Percentiles rank a stretch among this genome's conserved stretches.
Evolutionary conservation across 2,113 vertebrate genomes (phyloP).

Genomic region (Cromileptes altivelis): DNA sequence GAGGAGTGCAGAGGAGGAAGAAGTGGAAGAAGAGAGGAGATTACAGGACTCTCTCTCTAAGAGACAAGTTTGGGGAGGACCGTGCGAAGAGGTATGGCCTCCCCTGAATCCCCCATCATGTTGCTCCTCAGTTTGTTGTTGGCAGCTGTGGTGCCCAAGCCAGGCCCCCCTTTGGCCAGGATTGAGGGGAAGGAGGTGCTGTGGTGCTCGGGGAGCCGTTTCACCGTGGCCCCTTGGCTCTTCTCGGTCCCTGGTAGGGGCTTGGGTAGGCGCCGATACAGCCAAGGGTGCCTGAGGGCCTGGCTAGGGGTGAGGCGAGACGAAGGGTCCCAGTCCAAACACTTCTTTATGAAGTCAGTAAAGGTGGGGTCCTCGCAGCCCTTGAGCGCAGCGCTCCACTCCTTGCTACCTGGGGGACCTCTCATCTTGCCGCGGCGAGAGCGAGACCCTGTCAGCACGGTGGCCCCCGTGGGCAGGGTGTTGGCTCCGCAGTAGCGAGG

Average conservation of each 20-base stretch:
- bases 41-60: constrained; percentile 75
- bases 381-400: constrained; percentile 92
- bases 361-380: constrained; percentile 95
- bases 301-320: constrained; percentile 93
- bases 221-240: constrained; percentile 76
- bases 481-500: constrained; percentile 94
- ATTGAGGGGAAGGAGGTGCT: constrained; percentile 91
- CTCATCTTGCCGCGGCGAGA: constrained; percentile 94
- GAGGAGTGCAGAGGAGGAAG: constrained; percentile 68
- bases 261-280: constrained; percentile 91
- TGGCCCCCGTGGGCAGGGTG: constrained; percentile 90
- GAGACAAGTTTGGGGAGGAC: constrained; percentile 97
- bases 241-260: constrained; percentile 86
- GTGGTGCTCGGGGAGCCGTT: constrained; percentile 88
- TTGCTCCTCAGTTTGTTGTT: constrained; percentile 93
- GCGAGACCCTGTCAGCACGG: constrained; percentile 90
- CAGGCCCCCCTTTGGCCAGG: constrained; percentile 87
- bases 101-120: constrained; percentile 88
- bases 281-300: constrained; percentile 95
- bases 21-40: constrained; percentile 57
- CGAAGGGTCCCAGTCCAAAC: constrained; percentile 96
- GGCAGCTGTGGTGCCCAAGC: constrained; percentile 79
- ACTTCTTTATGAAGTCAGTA: constrained; percentile 95
- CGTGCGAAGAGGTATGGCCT: constrained; percentile 91
- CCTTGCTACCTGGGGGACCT: constrained; percentile 93